phyloP scores from a whole-genome alignment of 2,797 vertebrate genomes.

The Microcaecilia unicolor region DNA sequence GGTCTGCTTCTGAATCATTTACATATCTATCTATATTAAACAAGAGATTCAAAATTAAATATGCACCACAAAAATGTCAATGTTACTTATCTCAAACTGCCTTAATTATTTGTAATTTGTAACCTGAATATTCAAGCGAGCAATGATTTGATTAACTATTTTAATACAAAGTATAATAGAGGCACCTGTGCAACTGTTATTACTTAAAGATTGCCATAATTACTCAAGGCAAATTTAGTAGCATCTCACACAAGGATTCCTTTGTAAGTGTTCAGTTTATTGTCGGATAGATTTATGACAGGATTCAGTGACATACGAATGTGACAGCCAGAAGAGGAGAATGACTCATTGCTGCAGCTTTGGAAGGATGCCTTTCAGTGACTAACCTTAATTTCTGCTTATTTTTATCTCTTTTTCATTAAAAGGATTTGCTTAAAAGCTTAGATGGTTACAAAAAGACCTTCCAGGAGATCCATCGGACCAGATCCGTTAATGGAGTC shows the following conservation, averaged over 20 bases:
- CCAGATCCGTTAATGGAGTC: slow-evolving; percentile 85
- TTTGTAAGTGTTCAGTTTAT: slow-evolving; percentile 8
- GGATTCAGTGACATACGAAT: slow-evolving; percentile 23
- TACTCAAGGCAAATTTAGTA: slow-evolving; percentile 12
- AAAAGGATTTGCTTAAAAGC: slow-evolving; percentile 86
- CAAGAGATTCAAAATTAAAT: no score
- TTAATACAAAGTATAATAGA: slow-evolving; percentile 23
- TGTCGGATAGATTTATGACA: slow-evolving; percentile 10
- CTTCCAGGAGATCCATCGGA: slow-evolving; percentile 89
- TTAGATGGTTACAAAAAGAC: slow-evolving; percentile 83
- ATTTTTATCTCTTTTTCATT: slow-evolving; percentile 7
- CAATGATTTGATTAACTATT: slow-evolving; percentile 12
- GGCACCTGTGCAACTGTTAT: slow-evolving; percentile 14
- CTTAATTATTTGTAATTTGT: no score
- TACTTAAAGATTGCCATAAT: slow-evolving; percentile 33
- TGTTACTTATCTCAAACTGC: slow-evolving; percentile 8
- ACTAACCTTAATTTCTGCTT: slow-evolving; percentile 36
- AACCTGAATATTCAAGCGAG: neutral
- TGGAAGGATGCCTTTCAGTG: slow-evolving; percentile 42
- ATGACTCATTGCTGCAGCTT: slow-evolving; percentile 52
- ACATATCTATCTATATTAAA: no score
- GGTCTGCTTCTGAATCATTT: no score
- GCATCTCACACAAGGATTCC: no score
- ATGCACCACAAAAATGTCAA: neutral
- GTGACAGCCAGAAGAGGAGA: slow-evolving; percentile 31